These are phyloP conservation scores for Protonemura montana DNA, from an alignment of 2,888 invertebrate genomes.

Conservation along the genomic window DNA sequence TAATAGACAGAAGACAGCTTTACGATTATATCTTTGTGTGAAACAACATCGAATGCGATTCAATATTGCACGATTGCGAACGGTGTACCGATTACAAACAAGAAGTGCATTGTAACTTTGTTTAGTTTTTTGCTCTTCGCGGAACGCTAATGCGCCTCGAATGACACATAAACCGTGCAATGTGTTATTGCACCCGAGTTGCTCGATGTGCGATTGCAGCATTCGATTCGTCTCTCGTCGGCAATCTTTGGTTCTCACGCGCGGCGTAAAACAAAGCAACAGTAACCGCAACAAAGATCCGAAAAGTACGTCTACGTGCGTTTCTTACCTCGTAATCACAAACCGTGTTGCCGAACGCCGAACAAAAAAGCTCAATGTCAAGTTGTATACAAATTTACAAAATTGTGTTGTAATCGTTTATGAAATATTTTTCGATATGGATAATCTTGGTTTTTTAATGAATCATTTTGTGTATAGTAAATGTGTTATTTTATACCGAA, in stretches of 20 bases:
- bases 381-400: not conserved
- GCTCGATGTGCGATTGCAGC: not conserved
- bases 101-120: no score
- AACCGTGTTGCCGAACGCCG: not conserved
- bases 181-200: no score
- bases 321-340: not conserved
- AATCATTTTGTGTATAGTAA: not conserved
- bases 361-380: conserved; percentile 4
- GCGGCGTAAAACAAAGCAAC: not conserved
- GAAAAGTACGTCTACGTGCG: not conserved
- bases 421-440: not conserved
- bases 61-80: no score
- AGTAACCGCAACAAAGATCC: not conserved
- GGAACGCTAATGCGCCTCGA: no score
- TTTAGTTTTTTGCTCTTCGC: no score
- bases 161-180: no score
- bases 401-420: not conserved
- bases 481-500: not conserved
- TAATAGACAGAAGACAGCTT: no score
- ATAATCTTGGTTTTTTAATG: not conserved
- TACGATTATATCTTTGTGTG: not conserved
- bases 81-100: no score
- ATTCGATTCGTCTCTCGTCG: not conserved
- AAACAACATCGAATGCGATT: no score
- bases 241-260: not conserved